phyloP scores from a whole-genome alignment of 2,888 invertebrate genomes.

The Boloria euphrosyne region DNA sequence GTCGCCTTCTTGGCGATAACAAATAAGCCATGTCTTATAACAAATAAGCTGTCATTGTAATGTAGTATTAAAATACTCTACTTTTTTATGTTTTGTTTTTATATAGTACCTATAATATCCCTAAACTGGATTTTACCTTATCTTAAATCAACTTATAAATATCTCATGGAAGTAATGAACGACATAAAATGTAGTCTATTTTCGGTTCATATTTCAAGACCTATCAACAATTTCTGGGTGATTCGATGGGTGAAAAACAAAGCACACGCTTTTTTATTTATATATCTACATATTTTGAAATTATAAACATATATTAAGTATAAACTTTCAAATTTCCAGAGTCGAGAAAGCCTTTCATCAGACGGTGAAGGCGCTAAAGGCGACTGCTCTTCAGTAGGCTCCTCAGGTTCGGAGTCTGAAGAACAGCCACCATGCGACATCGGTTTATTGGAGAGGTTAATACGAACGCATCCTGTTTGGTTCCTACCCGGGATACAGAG shows the following conservation, averaged over 20 bases:
- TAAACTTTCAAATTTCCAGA: slow-evolving; percentile 58
- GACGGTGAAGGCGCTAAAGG: slow-evolving; percentile 84
- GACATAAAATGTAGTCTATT: too few species aligned
- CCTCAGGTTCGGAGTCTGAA: slow-evolving; percentile 81
- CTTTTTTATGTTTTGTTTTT: not conserved
- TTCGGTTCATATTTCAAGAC: too few species aligned
- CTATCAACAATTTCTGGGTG: too few species aligned
- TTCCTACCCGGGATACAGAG: slow-evolving; percentile 96
- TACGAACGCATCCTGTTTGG: slow-evolving; percentile 97
- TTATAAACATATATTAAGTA: too few species aligned
- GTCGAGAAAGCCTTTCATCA: slow-evolving; percentile 86
- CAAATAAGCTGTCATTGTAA: slow-evolving; percentile 6
- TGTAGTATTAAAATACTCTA: slow-evolving; percentile 17
- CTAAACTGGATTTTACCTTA: too few species aligned
- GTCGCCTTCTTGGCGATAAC: too few species aligned
- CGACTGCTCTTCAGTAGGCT: slow-evolving; percentile 82
- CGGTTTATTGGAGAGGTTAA: slow-evolving; percentile 91
- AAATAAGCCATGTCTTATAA: slow-evolving; percentile 16
- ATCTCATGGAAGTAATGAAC: too few species aligned
- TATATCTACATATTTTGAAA: too few species aligned
- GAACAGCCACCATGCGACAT: slow-evolving; percentile 92
- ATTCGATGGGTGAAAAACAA: too few species aligned
- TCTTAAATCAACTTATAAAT: too few species aligned
- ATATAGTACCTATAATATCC: too few species aligned
- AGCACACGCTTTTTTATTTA: too few species aligned